Conservation (phyloP, 2,797 vertebrate genomes). For the Pseudochromis fuscus region DNA sequence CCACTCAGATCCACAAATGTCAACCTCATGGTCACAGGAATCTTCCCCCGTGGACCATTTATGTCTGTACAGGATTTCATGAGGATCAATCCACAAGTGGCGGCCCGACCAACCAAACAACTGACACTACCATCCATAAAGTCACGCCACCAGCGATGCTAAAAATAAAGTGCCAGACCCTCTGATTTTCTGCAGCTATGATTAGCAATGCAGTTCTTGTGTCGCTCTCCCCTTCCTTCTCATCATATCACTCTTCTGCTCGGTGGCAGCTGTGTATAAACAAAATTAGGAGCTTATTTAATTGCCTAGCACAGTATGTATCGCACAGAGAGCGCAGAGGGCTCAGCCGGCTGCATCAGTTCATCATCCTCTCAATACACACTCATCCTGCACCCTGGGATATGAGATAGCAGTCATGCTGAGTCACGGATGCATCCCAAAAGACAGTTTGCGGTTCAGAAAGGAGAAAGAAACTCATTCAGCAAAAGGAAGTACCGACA, state of each 20-base stretch:
- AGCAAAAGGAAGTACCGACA: slow-evolving; percentile 46
- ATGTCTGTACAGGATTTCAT: slow-evolving; percentile 1
- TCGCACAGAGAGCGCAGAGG: slow-evolving; percentile 6
- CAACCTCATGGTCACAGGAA: not conserved
- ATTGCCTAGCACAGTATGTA: slow-evolving; percentile 22
- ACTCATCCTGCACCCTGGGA: slow-evolving; percentile 45
- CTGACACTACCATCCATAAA: slow-evolving; percentile 8
- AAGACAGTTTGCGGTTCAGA: slow-evolving; percentile 45
- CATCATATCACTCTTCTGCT: slow-evolving; percentile 36
- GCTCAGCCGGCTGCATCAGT: slow-evolving; percentile 17
- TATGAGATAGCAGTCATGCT: slow-evolving; percentile 47
- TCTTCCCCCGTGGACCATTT: not conserved
- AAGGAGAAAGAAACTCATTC: slow-evolving; percentile 57
- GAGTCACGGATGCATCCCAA: slow-evolving; percentile 63
- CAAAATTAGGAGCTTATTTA: slow-evolving; percentile 36
- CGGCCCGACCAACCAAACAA: not conserved
- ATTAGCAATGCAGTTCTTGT: slow-evolving; percentile 41
- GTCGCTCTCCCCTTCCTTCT: slow-evolving; percentile 22
- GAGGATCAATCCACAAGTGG: slow-evolving; percentile 9
- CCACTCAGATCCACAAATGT: not conserved
- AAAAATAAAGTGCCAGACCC: slow-evolving; percentile 63
- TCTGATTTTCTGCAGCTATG: slow-evolving; percentile 28
- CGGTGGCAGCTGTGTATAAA: slow-evolving; percentile 40
- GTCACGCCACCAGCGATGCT: slow-evolving; percentile 14
- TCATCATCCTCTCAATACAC: slow-evolving; percentile 23